A percentile compares a stretch with the other conserved stretches of the same genome.
Evolutionary conservation across 2,113 vertebrate species (phyloP).

Genomic region (Cisticola juncidis): DNA sequence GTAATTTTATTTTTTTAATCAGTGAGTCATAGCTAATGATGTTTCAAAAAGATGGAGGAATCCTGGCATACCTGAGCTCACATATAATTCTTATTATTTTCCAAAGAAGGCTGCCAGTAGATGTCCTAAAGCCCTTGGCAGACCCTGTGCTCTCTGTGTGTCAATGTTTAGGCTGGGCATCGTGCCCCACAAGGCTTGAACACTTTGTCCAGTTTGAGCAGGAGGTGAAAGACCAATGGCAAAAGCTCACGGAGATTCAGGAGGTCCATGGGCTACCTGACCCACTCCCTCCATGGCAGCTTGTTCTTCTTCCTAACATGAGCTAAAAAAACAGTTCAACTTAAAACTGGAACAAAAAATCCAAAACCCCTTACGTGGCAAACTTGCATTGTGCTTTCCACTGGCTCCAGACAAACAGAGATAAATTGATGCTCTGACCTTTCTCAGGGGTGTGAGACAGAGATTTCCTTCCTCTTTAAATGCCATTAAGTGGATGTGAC

Average conservation of each 20-base stretch:
- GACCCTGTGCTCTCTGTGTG: accelerated
- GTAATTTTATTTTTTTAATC: not conserved
- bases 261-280: accelerated
- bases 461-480: not conserved
- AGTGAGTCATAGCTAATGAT: not conserved
- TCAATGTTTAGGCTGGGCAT: not conserved
- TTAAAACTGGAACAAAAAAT: not conserved
- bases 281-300: not conserved
- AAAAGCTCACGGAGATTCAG: not conserved
- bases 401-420: not conserved
- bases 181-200: not conserved
- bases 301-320: not conserved
- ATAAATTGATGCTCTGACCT: not conserved
- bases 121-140: not conserved
- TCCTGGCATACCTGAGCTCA: not conserved
- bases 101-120: not conserved
- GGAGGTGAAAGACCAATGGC: not conserved
- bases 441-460: not conserved
- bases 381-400: not conserved
- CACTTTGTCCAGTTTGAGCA: not conserved
- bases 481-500: not conserved
- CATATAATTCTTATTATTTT: accelerated
- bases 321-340: not conserved
- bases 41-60: not conserved
- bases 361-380: not conserved